Conservation (phyloP, 2,113 vertebrate genomes). For the Polypterus senegalus region DNA sequence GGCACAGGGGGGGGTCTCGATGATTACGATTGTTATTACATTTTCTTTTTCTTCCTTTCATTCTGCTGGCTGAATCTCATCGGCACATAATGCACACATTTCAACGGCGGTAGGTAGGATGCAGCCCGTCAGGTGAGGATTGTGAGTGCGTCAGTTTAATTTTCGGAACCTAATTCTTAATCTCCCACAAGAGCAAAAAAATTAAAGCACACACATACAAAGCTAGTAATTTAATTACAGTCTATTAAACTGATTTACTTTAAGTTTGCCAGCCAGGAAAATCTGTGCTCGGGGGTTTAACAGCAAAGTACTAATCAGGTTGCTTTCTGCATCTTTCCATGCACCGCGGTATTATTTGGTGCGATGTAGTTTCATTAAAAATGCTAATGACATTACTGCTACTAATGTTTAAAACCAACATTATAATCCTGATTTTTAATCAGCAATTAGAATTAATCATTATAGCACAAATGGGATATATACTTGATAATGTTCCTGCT, state of each 20-base stretch:
- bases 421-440: conserved; percentile 69
- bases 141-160: too few species aligned
- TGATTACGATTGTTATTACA: too few species aligned
- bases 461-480: conserved; percentile 68
- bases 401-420: conserved; percentile 59
- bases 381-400: conserved; percentile 56
- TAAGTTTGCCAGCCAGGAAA: conserved; percentile 50
- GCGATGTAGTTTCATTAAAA: conserved; percentile 60
- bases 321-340: conserved; percentile 32
- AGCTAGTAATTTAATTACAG: conserved; percentile 63
- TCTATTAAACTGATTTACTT: conserved; percentile 56
- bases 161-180: conserved; percentile 9
- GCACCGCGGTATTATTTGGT: conserved; percentile 41
- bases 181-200: neutral
- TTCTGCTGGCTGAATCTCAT: too few species aligned
- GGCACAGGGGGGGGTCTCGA: too few species aligned
- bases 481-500: conserved; percentile 63
- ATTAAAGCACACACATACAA: conserved; percentile 30
- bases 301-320: conserved; percentile 46
- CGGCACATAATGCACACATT: too few species aligned
- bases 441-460: conserved; percentile 70
- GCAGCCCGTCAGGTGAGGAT: too few species aligned
- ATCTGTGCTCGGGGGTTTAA: conserved; percentile 46
- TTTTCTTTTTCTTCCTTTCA: too few species aligned
- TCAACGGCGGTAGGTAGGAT: too few species aligned